Base-by-base conservation (phyloP, 2,113 vertebrate genomes). In the Telmatochromis sp. region DNA sequence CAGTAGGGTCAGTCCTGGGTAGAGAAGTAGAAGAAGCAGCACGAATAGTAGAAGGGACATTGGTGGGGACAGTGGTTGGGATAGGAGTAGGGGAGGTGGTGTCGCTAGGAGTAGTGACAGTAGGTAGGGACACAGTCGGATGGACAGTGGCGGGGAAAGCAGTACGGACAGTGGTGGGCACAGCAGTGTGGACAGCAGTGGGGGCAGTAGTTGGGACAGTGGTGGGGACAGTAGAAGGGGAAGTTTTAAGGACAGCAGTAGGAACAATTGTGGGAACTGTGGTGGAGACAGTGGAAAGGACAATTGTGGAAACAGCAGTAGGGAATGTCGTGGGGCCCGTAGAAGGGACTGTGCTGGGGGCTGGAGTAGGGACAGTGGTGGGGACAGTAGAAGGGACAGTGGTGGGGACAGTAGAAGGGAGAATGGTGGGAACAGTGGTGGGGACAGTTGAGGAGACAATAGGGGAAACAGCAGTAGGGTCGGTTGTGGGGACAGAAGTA, bases 381-480 rank as follows among this genome's bases (percentile, higher is more conserved):
- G 5, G 19, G 1, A 53, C 0, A 53, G 19, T 0, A n/a, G 9
- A 1, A 53, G 51, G 9, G 21, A 54, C n/a, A 54, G n/a, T 54
- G 51, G 51, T 54, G n/a, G 53, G 53, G 0, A 53, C 0, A 53
- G 19, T 0, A n/a, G 9, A 1, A 53, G 51, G n/a, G 21, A 55
- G 11, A 55, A 11, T 55, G 2, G 21, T 55, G 54, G 1, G 10
- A 4, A 54, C n/a, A 54, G n/a, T 54, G 51, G 51, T 54, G n/a
- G 53, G 51, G 1, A 1, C 10, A 54, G 51, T 21, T 0, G n/a
- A 21, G 51, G 51, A 53, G 19, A 4, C 19, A 53, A 21, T 53
- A 53, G 51, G 51, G 9, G 51, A 11, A 53, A 53, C 51, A 53
- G 51, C 19, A 53, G 51, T 53, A 54, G 51, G 2, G n/a, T 21